phyloP scores from a whole-genome alignment of 1,140 invertebrate species.

The Anadara kagoshimensis region DNA sequence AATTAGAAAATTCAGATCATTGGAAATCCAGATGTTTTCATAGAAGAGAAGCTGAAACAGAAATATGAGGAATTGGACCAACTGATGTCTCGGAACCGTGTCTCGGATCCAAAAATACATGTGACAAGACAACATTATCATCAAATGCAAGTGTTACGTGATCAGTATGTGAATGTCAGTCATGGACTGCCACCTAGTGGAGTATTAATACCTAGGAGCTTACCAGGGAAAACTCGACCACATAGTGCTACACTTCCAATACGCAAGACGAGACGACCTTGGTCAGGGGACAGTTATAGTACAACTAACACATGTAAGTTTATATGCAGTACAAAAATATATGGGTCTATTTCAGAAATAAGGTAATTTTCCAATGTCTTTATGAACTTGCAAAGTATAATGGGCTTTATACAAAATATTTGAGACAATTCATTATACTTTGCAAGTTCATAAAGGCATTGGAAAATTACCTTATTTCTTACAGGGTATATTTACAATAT shows the following conservation, averaged over 20 bases:
- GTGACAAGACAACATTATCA: conserved; percentile 36
- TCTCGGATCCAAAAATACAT: conserved; percentile 17
- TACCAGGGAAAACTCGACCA: conserved; percentile 8
- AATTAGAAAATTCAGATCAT: conserved; percentile 29
- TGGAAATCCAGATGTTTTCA: conserved; percentile 34
- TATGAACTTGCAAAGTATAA: too few species aligned
- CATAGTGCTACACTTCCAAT: conserved; percentile 6
- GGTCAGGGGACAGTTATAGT: conserved; percentile 15
- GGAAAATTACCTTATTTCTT: too few species aligned
- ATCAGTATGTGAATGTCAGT: conserved; percentile 40
- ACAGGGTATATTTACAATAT: too few species aligned
- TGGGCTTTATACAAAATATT: too few species aligned
- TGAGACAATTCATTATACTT: too few species aligned
- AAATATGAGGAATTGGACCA: conserved; percentile 43
- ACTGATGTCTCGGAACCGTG: conserved; percentile 22
- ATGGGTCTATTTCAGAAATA: too few species aligned
- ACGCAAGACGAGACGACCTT: conserved; percentile 5
- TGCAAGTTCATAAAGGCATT: too few species aligned
- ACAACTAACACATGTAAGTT: conserved; percentile 5
- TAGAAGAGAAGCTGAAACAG: conserved; percentile 40
- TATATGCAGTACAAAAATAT: too few species aligned
- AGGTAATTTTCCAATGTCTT: too few species aligned
- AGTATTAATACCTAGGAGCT: conserved; percentile 32
- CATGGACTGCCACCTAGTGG: conserved; percentile 46
- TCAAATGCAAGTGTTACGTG: conserved; percentile 41